These are phyloP conservation scores for Gobio occitaniae DNA, from an alignment of 2,797 vertebrate genomes.

Conservation along the genomic window DNA sequence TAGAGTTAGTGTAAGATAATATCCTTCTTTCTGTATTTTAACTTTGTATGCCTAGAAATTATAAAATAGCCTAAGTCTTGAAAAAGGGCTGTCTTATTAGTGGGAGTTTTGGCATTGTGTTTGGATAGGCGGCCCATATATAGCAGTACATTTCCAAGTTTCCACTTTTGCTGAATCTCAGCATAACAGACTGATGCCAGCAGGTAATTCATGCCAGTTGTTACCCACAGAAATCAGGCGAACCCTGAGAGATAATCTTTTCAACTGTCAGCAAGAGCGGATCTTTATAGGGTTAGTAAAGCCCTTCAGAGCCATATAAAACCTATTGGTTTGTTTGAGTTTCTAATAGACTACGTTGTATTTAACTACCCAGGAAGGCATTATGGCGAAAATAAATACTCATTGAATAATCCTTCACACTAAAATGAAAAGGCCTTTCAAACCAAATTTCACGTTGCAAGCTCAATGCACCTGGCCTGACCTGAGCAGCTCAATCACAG, in stretches of 20 bases:
- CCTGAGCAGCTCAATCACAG: conserved; percentile 41
- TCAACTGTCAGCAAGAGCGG: conserved; percentile 33
- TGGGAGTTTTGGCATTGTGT: conserved; percentile 62
- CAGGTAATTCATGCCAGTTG: conserved; percentile 53
- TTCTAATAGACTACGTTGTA: conserved; percentile 52
- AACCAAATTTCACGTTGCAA: conserved; percentile 6
- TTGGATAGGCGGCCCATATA: conserved; percentile 50
- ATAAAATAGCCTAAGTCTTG: conserved; percentile 62
- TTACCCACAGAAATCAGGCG: conserved; percentile 41
- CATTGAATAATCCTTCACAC: conserved; percentile 43
- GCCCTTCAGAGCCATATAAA: conserved; percentile 45
- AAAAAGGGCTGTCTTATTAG: conserved; percentile 68
- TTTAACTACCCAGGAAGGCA: conserved; percentile 50
- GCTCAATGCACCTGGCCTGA: conserved; percentile 12
- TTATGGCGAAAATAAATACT: conserved; percentile 53
- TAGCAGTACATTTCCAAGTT: conserved; percentile 39
- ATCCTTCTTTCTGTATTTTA: conserved; percentile 63
- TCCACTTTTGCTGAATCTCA: conserved; percentile 42
- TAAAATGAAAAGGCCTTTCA: conserved; percentile 35
- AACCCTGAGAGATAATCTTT: conserved; percentile 55
- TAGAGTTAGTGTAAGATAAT: conserved; percentile 49
- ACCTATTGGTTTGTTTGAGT: conserved; percentile 57
- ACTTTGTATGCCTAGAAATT: conserved; percentile 73
- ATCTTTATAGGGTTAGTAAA: conserved; percentile 48
- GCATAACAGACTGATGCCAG: conserved; percentile 44